Base-by-base conservation (phyloP, 2,113 vertebrate species). In the Odontesthes bonariensis region DNA sequence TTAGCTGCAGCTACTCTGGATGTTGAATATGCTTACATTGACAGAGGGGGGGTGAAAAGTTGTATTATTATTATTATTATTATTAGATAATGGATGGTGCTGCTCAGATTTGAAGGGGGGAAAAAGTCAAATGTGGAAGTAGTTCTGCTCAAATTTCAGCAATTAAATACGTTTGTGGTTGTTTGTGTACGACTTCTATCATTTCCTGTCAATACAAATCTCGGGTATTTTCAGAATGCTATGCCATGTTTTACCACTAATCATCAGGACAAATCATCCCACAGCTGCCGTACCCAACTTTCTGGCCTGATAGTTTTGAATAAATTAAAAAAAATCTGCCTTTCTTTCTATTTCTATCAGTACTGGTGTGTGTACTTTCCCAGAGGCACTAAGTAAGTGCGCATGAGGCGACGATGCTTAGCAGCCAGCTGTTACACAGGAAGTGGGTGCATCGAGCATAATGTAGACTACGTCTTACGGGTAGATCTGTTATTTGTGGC, bases 401-500 rank as follows among this genome's bases (percentile, higher is more conserved):
- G 61, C 22, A 20, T 49, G 32, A 49, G 31, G 31, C 56, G 49
- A 10, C 33, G 8, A 64, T 59, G 49, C 55, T 64, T 35, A 32
- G n/a, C 51, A 35, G 63, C 69, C 62, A 49, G 65, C 38, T 66
- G 20, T 44, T 67, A 55, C 27, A 67, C 70, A 88, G 86, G 77
- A 88, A 81, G 59, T 73, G 38, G 40, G 11, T 69, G 3, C 12
- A 44, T 69, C 16, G 47, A 73, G 57, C 12, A 3, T 14, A 32
- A 62, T 16, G 12, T 35, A 1, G n/a, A 10, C 11, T 5, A 1
- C 22, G 47, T 2, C 8, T 16, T 27, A 5, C 20, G 9, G 33
- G n/a, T 20, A 11, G 19, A 12, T 17, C 46, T 49, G 5, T 49
- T 11, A 22, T 5, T 5, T 54, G 12, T 61, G 22, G 64, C 16